Evolutionary conservation across 2,113 vertebrate genomes (phyloP).

Genomic region (Mus spicilegus): DNA sequence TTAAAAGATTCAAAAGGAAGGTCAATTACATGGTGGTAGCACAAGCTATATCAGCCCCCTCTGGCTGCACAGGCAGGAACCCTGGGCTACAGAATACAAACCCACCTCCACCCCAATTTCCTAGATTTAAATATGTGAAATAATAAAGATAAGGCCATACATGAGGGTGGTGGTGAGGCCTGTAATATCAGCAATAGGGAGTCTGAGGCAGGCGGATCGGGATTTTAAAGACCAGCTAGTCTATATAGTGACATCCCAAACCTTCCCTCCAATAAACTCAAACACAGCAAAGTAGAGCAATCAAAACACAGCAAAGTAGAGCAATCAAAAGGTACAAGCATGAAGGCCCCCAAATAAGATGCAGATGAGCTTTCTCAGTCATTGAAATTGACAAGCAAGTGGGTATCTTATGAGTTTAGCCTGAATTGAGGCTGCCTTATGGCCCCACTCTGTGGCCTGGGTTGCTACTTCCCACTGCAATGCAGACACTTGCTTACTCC

Average conservation of each 20-base stretch:
- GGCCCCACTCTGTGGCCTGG: slow-evolving; percentile 45
- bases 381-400: slow-evolving; percentile 53
- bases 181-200: background rate
- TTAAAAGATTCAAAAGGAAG: background rate
- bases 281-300: background rate
- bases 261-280: background rate
- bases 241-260: background rate
- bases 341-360: background rate
- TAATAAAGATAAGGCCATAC: background rate
- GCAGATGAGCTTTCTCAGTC: background rate
- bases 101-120: background rate
- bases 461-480: slow-evolving; percentile 73
- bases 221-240: background rate
- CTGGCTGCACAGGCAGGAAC: background rate
- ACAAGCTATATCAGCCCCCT: background rate
- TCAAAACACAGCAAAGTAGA: background rate
- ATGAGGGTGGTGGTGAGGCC: too few relatives aligned
- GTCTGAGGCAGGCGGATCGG: background rate
- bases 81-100: too few relatives aligned
- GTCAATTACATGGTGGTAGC: background rate
- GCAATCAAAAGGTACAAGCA: background rate
- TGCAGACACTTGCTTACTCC: slow-evolving; percentile 49
- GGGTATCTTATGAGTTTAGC: background rate
- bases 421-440: slow-evolving; percentile 22
- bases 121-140: background rate